Conservation (phyloP, 2,113 vertebrate genomes). For the Trichechus manatus region DNA sequence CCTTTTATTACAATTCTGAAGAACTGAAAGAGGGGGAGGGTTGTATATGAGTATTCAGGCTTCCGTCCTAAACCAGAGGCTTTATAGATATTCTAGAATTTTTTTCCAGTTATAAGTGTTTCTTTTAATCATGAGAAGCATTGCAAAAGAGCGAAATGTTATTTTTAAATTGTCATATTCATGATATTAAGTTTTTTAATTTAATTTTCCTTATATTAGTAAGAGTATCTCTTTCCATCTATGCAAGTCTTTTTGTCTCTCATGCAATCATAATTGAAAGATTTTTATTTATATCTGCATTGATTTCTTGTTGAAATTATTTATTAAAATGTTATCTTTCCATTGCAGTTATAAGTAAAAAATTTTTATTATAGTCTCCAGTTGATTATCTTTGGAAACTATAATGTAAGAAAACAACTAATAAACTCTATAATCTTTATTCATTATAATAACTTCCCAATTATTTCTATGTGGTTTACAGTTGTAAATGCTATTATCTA, state of each 20-base stretch:
- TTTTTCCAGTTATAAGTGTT: not conserved
- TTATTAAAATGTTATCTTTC: not conserved
- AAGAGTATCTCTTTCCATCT: not conserved
- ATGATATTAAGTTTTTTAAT: not conserved
- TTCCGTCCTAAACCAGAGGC: not conserved
- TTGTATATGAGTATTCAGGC: not conserved
- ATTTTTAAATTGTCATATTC: not conserved
- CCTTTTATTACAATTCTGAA: not conserved
- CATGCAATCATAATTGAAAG: not conserved
- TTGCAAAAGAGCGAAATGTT: not conserved
- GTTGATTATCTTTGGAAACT: not conserved
- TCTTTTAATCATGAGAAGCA: not conserved
- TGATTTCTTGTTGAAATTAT: not conserved
- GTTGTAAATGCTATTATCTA: not conserved
- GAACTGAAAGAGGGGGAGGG: not conserved
- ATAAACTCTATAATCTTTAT: not conserved
- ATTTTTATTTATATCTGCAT: not conserved
- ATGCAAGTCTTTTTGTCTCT: not conserved
- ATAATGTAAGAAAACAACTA: not conserved
- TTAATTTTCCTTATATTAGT: not conserved
- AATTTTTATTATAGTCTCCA: not conserved
- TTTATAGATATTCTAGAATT: not conserved
- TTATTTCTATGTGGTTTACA: not conserved
- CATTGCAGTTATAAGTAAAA: not conserved
- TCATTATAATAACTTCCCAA: constrained; percentile 1